Evolutionary conservation across 2,888 invertebrate species (phyloP).

Genomic region (Corythucha ciliata): DNA sequence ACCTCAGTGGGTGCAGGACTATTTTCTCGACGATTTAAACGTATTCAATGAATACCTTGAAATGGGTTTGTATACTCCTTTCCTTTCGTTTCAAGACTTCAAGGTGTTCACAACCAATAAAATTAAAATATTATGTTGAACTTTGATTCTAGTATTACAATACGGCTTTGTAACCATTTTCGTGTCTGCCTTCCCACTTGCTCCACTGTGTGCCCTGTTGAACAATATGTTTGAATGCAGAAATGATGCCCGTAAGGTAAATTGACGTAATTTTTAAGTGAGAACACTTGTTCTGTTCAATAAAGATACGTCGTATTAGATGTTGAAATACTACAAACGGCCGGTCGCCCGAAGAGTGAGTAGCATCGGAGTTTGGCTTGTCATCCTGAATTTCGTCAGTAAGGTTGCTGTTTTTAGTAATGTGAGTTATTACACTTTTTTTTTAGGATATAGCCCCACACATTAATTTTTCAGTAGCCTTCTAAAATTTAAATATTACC

Average conservation of each 20-base stretch:
- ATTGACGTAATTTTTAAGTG: neutral
- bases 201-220: conserved; percentile 87
- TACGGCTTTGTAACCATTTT: conserved; percentile 98
- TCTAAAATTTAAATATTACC: no score
- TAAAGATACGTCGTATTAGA: neutral
- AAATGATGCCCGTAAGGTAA: conserved; percentile 84
- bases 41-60: conserved; percentile 93
- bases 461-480: no score
- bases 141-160: conserved; percentile 63
- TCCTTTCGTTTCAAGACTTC: neutral
- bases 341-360: conserved; percentile 82
- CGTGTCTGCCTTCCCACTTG: conserved; percentile 93
- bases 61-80: conserved; percentile 62
- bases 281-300: neutral
- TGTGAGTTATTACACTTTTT: conserved; percentile 49
- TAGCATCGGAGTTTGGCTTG: conserved; percentile 92
- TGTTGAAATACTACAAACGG: conserved; percentile 63
- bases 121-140: neutral
- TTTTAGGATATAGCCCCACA: no score
- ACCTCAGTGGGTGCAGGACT: conserved; percentile 20
- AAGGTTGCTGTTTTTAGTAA: conserved; percentile 90
- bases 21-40: conserved; percentile 18
- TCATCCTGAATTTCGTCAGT: conserved; percentile 85
- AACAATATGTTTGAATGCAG: conserved; percentile 95
- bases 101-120: no score